Conservation (phyloP, 2,888 invertebrate species). For the Argyra leucocephala region DNA sequence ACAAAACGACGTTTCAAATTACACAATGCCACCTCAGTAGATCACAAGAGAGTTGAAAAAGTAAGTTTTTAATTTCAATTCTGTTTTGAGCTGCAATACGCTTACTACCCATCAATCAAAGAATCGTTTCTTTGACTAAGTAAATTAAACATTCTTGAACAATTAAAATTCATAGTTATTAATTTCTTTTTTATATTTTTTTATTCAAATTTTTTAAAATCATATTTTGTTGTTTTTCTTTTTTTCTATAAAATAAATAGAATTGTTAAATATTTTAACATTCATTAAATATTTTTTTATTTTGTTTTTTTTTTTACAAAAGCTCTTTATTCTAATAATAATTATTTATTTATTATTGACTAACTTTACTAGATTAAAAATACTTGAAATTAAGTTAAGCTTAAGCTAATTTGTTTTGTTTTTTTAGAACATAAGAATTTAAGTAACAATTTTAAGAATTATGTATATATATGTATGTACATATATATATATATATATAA, state of each 20-base stretch:
- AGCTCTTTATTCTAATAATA: not conserved
- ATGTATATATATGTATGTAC: too few species aligned
- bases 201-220: not conserved
- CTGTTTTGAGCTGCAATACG: too few species aligned
- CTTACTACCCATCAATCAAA: too few species aligned
- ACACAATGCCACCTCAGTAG: too few species aligned
- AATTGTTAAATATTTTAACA: conserved; percentile 3
- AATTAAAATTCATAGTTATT: too few species aligned
- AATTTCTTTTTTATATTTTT: not conserved
- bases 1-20: too few species aligned
- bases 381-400: not conserved
- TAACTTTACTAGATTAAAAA: not conserved
- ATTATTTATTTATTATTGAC: not conserved
- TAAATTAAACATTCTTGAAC: too few species aligned
- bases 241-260: not conserved
- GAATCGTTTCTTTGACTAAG: too few species aligned
- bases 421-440: not conserved
- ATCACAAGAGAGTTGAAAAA: too few species aligned
- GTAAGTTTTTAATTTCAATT: too few species aligned
- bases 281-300: not conserved
- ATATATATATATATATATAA: too few species aligned
- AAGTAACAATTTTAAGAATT: conserved; percentile 4
- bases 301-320: not conserved
- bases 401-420: not conserved
- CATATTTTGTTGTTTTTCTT: not conserved